Base-by-base conservation (phyloP, 2,888 invertebrate species). In the Perizoma affinitatum region DNA sequence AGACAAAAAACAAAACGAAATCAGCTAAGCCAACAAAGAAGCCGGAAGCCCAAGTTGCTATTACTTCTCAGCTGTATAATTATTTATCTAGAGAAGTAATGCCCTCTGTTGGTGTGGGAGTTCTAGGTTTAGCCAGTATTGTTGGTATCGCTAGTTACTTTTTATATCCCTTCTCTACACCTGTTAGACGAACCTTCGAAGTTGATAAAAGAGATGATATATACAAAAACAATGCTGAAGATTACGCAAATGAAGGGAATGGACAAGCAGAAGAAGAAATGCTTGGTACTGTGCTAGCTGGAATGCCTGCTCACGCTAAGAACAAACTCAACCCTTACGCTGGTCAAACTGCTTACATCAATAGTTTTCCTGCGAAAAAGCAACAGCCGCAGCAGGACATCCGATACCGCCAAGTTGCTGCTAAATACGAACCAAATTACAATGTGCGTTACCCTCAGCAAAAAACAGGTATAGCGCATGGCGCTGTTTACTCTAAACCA, bases 251-350 rank as follows among this genome's bases (percentile, higher is more conserved):
- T 49, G 93, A 93, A 48, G 94, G 93, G 38, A 95, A 94, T 50
- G 95, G 96, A 0, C 95, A 96, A 78, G 94, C 94, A 7, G 96
- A 96, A 82, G 96, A 96, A 83, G 96, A 96, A 78, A 95, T 96
- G 75, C 93, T 96, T 38, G 95, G 95, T 9, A 95, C 96, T 74
- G 95, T 96, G 0, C 90, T 96, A 54, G 95, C 96, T 54, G 96
- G 96, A 34, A 95, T 95, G 94, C 94, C 93, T 7, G 84, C 88
- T 34, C 90, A 93, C 54, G 79, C 92, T 6, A 82, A 93, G 69
- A 83, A 90, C 66, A 81, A 93, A 65, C 72, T 92, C 0, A 93
- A 93, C 45, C 91, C 92, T 5, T 90, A 92, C 63, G 86, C 87
- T 47, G 87, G 82, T 34, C 92, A 92, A 83, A 89, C 88, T 56